Conservation (phyloP, 1,140 invertebrate species). For the Hirudo medicinalis region DNA sequence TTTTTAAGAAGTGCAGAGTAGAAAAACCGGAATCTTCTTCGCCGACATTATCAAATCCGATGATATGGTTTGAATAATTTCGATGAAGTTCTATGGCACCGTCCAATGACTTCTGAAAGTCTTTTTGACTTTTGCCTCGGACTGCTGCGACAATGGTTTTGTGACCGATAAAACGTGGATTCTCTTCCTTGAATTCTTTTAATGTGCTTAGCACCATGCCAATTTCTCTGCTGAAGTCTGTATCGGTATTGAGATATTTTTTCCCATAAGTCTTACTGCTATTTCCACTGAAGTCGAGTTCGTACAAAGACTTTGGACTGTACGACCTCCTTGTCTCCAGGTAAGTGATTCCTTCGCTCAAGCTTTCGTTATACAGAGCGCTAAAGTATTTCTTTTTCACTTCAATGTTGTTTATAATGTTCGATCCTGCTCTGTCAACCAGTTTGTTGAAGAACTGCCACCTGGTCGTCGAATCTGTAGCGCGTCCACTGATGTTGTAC, state of each 20-base stretch:
- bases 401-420: slow-evolving; percentile 19
- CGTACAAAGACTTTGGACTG: slow-evolving; percentile 22
- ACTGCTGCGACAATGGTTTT: slow-evolving; percentile 22
- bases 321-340: slow-evolving; percentile 24
- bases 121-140: not conserved
- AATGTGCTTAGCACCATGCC: slow-evolving; percentile 4
- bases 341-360: slow-evolving; percentile 28
- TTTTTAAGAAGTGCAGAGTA: slow-evolving; percentile 26
- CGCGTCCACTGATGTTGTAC: not conserved
- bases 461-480: slow-evolving; percentile 10
- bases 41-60: slow-evolving; percentile 28
- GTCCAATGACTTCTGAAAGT: slow-evolving; percentile 10
- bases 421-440: slow-evolving; percentile 3
- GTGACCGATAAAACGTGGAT: slow-evolving; percentile 27
- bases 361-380: slow-evolving; percentile 25
- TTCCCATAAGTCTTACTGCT: slow-evolving; percentile 22
- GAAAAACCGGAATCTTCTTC: slow-evolving; percentile 31
- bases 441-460: slow-evolving; percentile 18
- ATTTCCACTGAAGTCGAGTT: slow-evolving; percentile 18
- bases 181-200: slow-evolving; percentile 8
- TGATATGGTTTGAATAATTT: slow-evolving; percentile 28
- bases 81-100: slow-evolving; percentile 19
- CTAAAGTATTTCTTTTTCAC: slow-evolving; percentile 23
- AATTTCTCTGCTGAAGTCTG: slow-evolving; percentile 24
- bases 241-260: slow-evolving; percentile 24